Conservation (phyloP, 2,888 invertebrate species). For the Cryptocephalus moraei region DNA sequence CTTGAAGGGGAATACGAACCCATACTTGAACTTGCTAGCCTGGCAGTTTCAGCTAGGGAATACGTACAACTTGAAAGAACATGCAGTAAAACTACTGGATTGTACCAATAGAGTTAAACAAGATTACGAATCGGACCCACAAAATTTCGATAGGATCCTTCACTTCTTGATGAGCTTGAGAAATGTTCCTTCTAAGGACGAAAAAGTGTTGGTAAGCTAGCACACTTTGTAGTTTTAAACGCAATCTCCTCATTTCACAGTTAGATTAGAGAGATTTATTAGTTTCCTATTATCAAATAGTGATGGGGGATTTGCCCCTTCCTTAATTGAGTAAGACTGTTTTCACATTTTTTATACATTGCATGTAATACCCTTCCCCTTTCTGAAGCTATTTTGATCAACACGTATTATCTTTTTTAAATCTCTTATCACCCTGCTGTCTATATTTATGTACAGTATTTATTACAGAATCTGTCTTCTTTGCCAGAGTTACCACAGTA, state of each 20-base stretch:
- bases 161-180: conserved; percentile 14
- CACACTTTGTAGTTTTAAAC: no score
- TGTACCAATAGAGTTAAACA: conserved; percentile 12
- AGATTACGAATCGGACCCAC: conserved; percentile 10
- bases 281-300: no score
- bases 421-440: not conserved
- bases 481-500: conserved; percentile 17
- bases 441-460: not conserved
- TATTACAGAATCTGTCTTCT: conserved; percentile 19
- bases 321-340: no score
- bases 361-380: no score
- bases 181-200: conserved; percentile 12
- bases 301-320: no score
- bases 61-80: conserved; percentile 22
- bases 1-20: conserved; percentile 24
- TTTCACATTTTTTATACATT: no score
- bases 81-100: conserved; percentile 21
- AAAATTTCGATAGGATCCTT: conserved; percentile 6
- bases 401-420: no score
- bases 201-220: conserved; percentile 5
- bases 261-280: no score
- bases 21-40: conserved; percentile 26
- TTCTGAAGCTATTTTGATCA: no score
- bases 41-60: conserved; percentile 30
- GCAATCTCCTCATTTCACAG: no score